Percentiles rank a stretch among this genome's conserved stretches.
These are phyloP conservation scores for Octonoba sinensis DNA, from an alignment of 2,888 invertebrate genomes.

Conservation along the genomic window DNA sequence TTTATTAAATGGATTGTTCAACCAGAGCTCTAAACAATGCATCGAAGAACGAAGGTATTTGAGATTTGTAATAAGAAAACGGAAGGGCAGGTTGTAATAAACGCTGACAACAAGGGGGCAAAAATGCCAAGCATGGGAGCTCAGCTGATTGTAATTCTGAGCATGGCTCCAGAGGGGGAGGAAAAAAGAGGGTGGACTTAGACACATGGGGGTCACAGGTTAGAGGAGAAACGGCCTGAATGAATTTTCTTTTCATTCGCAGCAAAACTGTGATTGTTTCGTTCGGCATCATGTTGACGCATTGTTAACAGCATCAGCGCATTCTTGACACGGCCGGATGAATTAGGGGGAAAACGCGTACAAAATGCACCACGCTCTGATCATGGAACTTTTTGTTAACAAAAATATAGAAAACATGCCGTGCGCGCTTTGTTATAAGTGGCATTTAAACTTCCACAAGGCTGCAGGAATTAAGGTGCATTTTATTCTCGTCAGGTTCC, in stretches of 20 bases:
- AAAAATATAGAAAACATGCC: no score
- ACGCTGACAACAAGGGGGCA: conserved; percentile 4
- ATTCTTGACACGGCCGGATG: conserved; percentile 4
- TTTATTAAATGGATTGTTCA: no score
- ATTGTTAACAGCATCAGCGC: conserved; percentile 37
- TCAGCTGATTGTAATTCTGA: conserved; percentile 20
- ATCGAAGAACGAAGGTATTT: no score
- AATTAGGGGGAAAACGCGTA: background rate
- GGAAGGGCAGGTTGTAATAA: background rate
- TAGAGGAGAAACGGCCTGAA: conserved; percentile 31
- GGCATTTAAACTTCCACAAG: no score
- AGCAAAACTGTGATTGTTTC: conserved; percentile 41
- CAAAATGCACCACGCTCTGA: background rate
- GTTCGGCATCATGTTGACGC: conserved; percentile 29
- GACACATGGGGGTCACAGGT: conserved; percentile 38
- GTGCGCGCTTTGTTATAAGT: no score
- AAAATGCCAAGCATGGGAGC: conserved; percentile 27
- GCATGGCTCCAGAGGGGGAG: conserved; percentile 2
- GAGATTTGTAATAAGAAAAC: no score
- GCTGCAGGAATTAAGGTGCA: no score
- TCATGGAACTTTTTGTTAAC: no score
- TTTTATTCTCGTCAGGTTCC: no score
- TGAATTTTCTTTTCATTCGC: conserved; percentile 31
- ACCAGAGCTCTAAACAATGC: no score
- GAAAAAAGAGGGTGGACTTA: conserved; percentile 22